These are phyloP conservation scores for Trissoscelio sp. DNA, from an alignment of 2,888 invertebrate genomes.

Conservation along the genomic window DNA sequence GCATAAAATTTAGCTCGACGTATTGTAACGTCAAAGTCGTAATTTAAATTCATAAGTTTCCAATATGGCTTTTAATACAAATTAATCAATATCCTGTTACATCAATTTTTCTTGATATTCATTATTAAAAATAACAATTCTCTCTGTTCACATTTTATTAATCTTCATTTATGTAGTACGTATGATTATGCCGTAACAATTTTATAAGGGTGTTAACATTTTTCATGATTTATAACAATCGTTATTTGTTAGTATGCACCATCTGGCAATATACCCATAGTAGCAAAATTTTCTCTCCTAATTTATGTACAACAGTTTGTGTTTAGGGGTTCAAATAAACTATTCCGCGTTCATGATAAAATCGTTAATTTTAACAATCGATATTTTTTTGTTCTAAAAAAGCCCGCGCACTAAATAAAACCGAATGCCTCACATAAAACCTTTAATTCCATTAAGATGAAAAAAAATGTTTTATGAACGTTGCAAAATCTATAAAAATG, in stretches of 20 bases:
- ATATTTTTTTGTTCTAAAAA: conserved; percentile 8
- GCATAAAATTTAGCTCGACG: conserved; percentile 15
- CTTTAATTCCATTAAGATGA: not conserved
- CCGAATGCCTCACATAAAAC: not conserved
- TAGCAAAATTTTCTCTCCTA: conserved; percentile 48
- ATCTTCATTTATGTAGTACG: conserved; percentile 10
- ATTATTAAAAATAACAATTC: conserved; percentile 22
- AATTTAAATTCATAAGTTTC: conserved; percentile 21
- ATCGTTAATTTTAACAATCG: conserved; percentile 34
- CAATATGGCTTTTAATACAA: conserved; percentile 12
- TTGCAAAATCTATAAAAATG: not conserved
- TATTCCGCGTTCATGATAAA: conserved; percentile 33
- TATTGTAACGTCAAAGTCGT: conserved; percentile 2
- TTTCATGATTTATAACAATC: conserved; percentile 62
- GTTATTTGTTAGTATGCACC: conserved; percentile 54
- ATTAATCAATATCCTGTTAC: conserved; percentile 30
- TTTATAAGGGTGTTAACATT: conserved; percentile 46
- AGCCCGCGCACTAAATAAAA: not conserved
- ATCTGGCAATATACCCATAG: conserved; percentile 54
- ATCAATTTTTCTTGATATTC: conserved; percentile 4
- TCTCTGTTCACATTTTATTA: not conserved
- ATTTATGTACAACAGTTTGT: conserved; percentile 58
- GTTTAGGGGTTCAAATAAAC: conserved; percentile 47
- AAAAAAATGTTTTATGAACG: not conserved
- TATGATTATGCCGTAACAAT: conserved; percentile 14